Percentiles rank a stretch among this genome's conserved stretches.
These are phyloP conservation scores for Fragum whitleyi DNA, from an alignment of 2,888 invertebrate species.

Conservation along the genomic window DNA sequence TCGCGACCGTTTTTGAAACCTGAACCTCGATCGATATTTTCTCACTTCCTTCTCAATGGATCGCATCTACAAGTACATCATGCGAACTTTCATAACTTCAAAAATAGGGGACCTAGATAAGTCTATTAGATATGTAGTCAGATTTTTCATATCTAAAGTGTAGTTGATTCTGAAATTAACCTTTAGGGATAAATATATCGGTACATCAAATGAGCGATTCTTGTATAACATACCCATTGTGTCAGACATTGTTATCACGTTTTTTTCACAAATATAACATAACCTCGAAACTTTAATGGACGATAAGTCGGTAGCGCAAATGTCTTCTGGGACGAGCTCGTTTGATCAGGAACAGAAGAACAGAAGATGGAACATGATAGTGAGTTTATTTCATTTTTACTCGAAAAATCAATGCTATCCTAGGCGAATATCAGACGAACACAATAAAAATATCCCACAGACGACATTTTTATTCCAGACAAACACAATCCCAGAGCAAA, in stretches of 20 bases:
- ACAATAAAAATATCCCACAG: slow-evolving; percentile 28
- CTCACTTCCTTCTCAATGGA: too few relatives aligned
- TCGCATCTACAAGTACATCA: too few relatives aligned
- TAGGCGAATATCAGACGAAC: slow-evolving; percentile 19
- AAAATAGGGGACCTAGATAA: too few relatives aligned
- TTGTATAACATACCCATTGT: not conserved
- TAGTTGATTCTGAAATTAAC: too few relatives aligned
- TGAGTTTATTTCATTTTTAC: slow-evolving; percentile 27
- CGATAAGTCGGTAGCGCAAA: slow-evolving; percentile 1
- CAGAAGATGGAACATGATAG: slow-evolving; percentile 20
- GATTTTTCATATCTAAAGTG: too few relatives aligned
- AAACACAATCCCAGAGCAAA: slow-evolving; percentile 28
- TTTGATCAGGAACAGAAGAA: slow-evolving; percentile 18
- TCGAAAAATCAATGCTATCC: slow-evolving; percentile 38
- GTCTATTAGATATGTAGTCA: too few relatives aligned
- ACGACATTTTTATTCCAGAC: slow-evolving; percentile 47
- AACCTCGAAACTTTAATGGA: slow-evolving; percentile 12
- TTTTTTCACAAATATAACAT: not conserved
- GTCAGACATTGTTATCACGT: slow-evolving; percentile 1
- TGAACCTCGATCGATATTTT: too few relatives aligned
- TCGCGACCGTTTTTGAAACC: too few relatives aligned
- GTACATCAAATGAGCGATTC: not conserved
- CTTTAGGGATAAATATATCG: not conserved
- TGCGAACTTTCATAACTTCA: too few relatives aligned
- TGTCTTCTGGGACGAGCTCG: slow-evolving; percentile 1